These are phyloP conservation scores for Bucorvus abyssinicus DNA, from an alignment of 2,797 vertebrate species.

Conservation along the genomic window DNA sequence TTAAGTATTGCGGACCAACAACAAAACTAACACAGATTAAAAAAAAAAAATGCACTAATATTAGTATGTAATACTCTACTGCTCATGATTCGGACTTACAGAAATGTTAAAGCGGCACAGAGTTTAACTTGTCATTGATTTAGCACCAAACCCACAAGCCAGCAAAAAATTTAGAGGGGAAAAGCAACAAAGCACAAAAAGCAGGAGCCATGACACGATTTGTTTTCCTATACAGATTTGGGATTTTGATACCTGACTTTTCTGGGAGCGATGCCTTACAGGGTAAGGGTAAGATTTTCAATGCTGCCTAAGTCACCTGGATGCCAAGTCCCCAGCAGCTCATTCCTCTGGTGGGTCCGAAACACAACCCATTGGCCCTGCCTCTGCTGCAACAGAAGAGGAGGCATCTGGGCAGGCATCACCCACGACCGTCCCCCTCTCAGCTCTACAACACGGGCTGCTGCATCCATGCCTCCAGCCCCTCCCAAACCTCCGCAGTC, in stretches of 20 bases:
- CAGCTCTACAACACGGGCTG: background rate
- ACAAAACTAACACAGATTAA: background rate
- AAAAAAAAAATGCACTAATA: background rate
- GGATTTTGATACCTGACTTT: background rate
- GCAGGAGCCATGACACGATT: background rate
- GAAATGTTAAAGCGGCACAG: background rate
- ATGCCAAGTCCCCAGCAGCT: background rate
- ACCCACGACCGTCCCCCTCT: rapidly evolving
- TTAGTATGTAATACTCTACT: background rate
- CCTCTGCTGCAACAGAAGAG: background rate
- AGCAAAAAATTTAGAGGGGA: background rate
- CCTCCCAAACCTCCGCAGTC: background rate
- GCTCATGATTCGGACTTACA: background rate
- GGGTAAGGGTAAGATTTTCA: background rate
- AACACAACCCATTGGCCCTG: background rate
- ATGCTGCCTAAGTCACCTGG: rapidly evolving
- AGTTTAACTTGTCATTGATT: background rate
- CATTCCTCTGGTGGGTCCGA: background rate
- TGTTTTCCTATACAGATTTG: background rate
- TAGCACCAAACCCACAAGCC: background rate
- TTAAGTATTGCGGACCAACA: background rate
- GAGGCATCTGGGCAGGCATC: background rate
- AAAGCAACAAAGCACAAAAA: background rate
- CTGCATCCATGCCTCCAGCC: background rate
- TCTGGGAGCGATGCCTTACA: background rate